Evolutionary conservation across 92 coral and sea anemone species (phyloP).

Genomic region (Galaxea fascicularis): DNA sequence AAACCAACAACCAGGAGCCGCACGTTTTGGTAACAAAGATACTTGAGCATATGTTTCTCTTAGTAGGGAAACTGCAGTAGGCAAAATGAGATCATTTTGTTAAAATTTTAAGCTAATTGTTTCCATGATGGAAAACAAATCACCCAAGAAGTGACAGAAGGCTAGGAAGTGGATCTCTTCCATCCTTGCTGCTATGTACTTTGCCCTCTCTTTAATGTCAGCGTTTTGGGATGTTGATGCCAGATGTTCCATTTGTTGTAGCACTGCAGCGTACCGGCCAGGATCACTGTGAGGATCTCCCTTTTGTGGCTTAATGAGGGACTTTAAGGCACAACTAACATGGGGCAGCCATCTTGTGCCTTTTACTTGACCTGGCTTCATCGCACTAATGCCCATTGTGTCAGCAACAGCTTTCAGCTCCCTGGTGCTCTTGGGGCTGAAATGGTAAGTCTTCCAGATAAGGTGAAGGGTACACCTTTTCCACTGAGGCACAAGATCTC

Average conservation of each 20-base stretch:
- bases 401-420: conserved; percentile 20
- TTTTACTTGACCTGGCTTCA: conserved; percentile 27
- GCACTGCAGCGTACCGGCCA: conserved; percentile 49
- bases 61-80: conserved; percentile 45
- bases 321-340: conserved; percentile 38
- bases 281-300: conserved; percentile 37
- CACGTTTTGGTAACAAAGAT: conserved; percentile 21
- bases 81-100: conserved; percentile 57
- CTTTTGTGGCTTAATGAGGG: conserved; percentile 35
- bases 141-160: conserved; percentile 62
- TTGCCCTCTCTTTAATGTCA: conserved; percentile 53
- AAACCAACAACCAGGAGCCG: conserved; percentile 33
- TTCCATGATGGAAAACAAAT: conserved; percentile 41
- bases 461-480: not conserved
- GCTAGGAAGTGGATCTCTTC: conserved; percentile 31
- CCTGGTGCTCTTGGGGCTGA: not conserved
- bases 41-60: conserved; percentile 35
- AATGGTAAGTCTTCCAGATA: conserved; percentile 3
- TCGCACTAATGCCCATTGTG: conserved; percentile 20
- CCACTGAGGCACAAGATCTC: conserved; percentile 1
- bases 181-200: conserved; percentile 22
- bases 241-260: conserved; percentile 51
- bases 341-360: conserved; percentile 59
- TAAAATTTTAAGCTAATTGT: conserved; percentile 54
- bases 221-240: conserved; percentile 47